Evolutionary conservation across 2,888 invertebrate genomes (phyloP), one percentile per base, ranked within the genome.

Genomic region (Keiferia lycopersicella): DNA sequence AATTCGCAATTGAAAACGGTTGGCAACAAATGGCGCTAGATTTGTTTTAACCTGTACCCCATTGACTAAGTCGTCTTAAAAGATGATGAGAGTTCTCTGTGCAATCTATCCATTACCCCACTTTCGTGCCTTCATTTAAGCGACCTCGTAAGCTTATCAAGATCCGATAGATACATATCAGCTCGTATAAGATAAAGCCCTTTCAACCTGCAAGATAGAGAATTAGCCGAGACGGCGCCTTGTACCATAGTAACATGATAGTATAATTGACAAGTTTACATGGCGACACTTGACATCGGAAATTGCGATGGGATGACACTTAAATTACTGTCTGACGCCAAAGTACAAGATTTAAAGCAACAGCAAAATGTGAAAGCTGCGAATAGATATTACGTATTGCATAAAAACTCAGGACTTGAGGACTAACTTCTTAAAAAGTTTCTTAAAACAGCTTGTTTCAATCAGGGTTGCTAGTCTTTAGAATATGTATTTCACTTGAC

Each of bases 241-340:
- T 60, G 20, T 26, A 60, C n/a, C n/a, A n/a, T 20, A 22, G 60
- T 60, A 45, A 60, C 45, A 61, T 50, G 50, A 61, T 61, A 48
- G 34, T 61, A 16, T 61, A 61, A 61, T 61, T 61, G 50, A 50
- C 61, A 61, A 18, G 61, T 26, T 18, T 50, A 50, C 61, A 50
- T 18, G 26, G 16, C 16, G 56, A 56, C 26, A 56, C 56, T 56
- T 34, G 50, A 34, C 30, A 11, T 26, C 34, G 18, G n/a, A 50
- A 34, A 61, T n/a, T n/a, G 61, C n/a, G 61, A 34, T 50, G 50
- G n/a, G 50, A 61, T 34, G 45, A 50, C 50, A 41, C 61, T 50
- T 41, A 56, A 63, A 16, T 22, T 45, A 41, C 57, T 30, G 57
- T 30, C 30, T 57, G 58, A 20, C 58, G 38, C 10, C 39, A 58